Base-by-base conservation (phyloP, 2,113 vertebrate species). In the Zapus hudsonius region DNA sequence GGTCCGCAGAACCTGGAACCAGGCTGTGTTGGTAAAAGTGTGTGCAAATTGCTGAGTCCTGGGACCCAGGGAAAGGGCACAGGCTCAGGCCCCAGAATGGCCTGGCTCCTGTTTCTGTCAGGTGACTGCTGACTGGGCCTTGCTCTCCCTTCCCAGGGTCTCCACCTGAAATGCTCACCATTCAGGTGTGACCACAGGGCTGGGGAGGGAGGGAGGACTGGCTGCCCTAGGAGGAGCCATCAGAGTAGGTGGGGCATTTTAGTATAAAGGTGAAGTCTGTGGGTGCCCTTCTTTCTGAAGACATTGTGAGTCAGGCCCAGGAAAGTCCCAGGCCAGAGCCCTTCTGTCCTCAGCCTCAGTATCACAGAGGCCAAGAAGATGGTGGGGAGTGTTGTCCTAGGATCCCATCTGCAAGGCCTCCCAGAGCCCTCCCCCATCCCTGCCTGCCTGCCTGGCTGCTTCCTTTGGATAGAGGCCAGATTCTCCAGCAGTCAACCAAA, bases 241-340 rank as follows among this genome's bases (percentile, higher is more conserved):
- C 27, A 0, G 23, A 1, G 27, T 22, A 11, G 38, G 4, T 2
- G 19, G 33, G 25, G 25, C n/a, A 63, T 36, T 47, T 52, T 33
- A 11, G 27, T 63, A 10, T n/a, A 29, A 36, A 38, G 27, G 6
- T 20, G 25, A 83, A 17, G n/a, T 17, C 19, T 36, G n/a, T 12
- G n/a, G 55, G 66, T 31, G 44, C 66, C 42, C 15, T 29, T 33
- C 23, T n/a, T 5, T 33, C 16, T 52, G 31, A 72, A 59, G 38
- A 5, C 36, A 36, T 33, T 10, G 22, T 42, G 59, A 12, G 40
- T 13, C 6, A 4, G 12, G 52, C 55, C 19, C 27, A 52, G 55
- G 31, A 36, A 59, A 20, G 42, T 36, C 27, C 3, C 25, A 20
- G 75, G 38, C 38, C 13, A 40, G 13, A 69, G 25, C 33, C 47